phyloP scores from a whole-genome alignment of 2,888 invertebrate genomes.

The Isoperla grammatica region DNA sequence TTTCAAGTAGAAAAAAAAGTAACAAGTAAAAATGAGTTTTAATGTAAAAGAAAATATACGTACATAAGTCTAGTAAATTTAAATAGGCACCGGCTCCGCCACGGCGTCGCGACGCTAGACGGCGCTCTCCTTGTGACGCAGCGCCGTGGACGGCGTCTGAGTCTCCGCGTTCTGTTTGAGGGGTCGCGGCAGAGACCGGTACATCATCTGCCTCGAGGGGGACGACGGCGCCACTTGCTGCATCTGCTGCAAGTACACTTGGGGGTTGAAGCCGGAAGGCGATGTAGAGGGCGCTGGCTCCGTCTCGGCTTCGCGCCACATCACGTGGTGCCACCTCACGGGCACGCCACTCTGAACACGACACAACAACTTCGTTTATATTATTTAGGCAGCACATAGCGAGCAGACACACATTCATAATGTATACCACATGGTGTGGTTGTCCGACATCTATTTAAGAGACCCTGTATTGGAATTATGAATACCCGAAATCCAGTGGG shows the following conservation, averaged over 20 bases:
- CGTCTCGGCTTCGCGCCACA: constrained; percentile 19
- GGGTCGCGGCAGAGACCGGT: constrained; percentile 14
- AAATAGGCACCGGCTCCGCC: neutral
- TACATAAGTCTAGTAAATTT: no score
- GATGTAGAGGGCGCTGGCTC: neutral
- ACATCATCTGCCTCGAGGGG: neutral
- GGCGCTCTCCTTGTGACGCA: constrained; percentile 31
- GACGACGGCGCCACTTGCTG: neutral
- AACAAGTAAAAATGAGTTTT: no score
- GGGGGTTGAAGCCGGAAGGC: neutral
- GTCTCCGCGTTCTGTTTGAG: constrained; percentile 28
- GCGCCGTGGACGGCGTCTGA: constrained; percentile 26
- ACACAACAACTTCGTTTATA: no score
- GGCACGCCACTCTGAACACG: constrained; percentile 3
- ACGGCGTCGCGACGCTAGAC: constrained; percentile 26
- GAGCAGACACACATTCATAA: no score
- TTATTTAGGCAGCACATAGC: no score
- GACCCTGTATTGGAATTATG: no score
- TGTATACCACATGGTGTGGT: no score
- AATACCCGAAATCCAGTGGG: no score
- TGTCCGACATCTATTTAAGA: no score
- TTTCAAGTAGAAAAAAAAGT: no score
- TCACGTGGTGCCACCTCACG: constrained; percentile 25
- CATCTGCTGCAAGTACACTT: neutral
- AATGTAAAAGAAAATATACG: no score